Base-by-base conservation (phyloP, 2,888 invertebrate species). In the Galeopsomyia nigrocyanea region DNA sequence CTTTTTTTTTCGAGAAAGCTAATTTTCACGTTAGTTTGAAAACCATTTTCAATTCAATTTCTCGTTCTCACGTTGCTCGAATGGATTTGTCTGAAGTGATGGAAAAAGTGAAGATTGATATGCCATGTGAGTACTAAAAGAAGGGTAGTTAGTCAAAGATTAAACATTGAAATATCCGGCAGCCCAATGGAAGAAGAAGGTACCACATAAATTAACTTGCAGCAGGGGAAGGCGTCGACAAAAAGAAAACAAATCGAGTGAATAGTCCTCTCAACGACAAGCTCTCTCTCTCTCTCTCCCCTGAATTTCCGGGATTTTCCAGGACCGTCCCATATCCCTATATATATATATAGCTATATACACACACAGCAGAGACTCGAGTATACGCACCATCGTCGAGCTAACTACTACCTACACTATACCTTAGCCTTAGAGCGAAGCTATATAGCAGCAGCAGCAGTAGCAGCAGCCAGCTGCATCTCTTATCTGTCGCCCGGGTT, bases 401-500 rank as follows among this genome's bases (percentile, higher is more conserved):
- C 63, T 53, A 68, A n/a, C n/a, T n/a, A n/a, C n/a, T n/a, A n/a
- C n/a, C 62, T 50, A 26, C 13, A 17, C 56, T 39, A 17, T 17
- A 17, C 47, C 58, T 50, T 49, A 57, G 56, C 64, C 51, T 21
- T 22, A 61, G 66, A 57, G 55, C 57, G 51, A 61, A 62, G 67
- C 60, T 65, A 10, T 39, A 58, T 58, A 55, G 31, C 61, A 14
- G 53, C 51, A 22, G 26, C 55, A 39, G 14, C 65, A 49, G 21
- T 50, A 39, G 47, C 60, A 22, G 47, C n/a, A 49, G 19, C 16
- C 31, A 47, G 13, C n/a, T n/a, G 16, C 57, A 22, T 63, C 69
- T 73, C 68, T 73, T 73, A 73, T 73, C 73, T 68, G 63, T 68
- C n/a, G 65, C 57, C 19, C 63, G 72, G 71, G 39, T 39, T 39